These are phyloP conservation scores for Tipula helvola DNA, from an alignment of 2,888 invertebrate species.

Conservation along the genomic window DNA sequence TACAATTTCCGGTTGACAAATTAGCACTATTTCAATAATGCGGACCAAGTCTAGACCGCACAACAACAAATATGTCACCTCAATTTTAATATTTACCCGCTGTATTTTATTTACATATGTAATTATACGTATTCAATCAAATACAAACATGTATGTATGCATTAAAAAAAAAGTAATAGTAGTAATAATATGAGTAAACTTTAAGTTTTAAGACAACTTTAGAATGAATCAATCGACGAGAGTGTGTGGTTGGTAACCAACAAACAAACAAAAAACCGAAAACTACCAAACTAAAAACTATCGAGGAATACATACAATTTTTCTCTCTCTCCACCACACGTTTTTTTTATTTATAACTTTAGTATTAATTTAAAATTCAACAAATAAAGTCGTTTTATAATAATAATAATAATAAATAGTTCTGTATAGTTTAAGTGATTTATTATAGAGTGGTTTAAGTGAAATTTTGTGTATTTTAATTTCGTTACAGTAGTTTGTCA, in stretches of 20 bases:
- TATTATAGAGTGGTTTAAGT: background rate
- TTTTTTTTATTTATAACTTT: conserved; percentile 6
- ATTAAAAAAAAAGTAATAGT: background rate
- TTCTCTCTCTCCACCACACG: background rate
- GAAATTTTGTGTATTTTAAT: background rate
- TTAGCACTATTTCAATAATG: background rate
- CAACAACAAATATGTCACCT: background rate
- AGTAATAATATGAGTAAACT: background rate
- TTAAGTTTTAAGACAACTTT: background rate
- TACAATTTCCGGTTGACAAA: background rate
- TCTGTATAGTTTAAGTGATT: background rate
- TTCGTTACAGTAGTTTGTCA: conserved; percentile 7
- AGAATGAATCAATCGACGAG: background rate
- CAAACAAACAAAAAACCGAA: background rate
- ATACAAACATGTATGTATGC: background rate
- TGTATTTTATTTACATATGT: background rate
- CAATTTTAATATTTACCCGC: background rate
- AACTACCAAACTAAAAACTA: background rate
- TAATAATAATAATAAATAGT: background rate
- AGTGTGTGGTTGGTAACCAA: background rate
- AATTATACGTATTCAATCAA: background rate
- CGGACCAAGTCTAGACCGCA: background rate
- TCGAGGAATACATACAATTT: background rate
- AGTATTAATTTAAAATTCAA: conserved; percentile 7
- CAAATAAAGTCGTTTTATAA: background rate